Conservation (phyloP, 2,113 vertebrate genomes). For the Colaptes auratus region DNA sequence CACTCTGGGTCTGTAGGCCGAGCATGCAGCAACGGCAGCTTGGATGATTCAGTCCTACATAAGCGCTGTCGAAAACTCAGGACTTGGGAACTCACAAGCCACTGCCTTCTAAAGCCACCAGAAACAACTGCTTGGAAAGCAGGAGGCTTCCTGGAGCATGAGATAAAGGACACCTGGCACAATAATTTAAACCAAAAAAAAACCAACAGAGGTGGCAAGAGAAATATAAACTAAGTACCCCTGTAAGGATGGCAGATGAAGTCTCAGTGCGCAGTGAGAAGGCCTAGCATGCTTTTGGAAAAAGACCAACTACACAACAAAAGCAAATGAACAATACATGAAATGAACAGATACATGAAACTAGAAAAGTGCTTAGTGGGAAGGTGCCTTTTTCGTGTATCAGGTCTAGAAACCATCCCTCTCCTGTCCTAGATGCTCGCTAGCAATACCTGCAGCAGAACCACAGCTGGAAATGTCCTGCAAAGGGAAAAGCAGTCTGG, state of each 20-base stretch:
- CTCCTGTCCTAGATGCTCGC: not conserved
- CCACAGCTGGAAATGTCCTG: not conserved
- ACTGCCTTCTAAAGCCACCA: not conserved
- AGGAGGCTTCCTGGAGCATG: not conserved
- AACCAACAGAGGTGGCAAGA: not conserved
- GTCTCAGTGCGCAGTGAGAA: not conserved
- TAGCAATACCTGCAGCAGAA: not conserved
- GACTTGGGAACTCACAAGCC: not conserved
- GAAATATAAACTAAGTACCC: not conserved
- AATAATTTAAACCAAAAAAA: not conserved
- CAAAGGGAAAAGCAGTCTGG: accelerated
- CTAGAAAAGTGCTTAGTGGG: not conserved
- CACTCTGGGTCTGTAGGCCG: not conserved
- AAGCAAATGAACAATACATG: not conserved
- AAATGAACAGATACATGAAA: not conserved
- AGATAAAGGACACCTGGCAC: not conserved
- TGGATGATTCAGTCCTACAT: not conserved
- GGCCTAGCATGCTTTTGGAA: not conserved
- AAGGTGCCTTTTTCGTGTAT: not conserved
- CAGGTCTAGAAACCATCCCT: not conserved
- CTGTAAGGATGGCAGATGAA: not conserved
- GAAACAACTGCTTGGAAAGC: not conserved
- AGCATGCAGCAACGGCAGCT: accelerated
- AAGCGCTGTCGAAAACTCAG: not conserved
- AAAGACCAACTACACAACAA: not conserved